These are phyloP conservation scores for Lagopus leucura DNA, from an alignment of 2,113 vertebrate genomes.

Conservation along the genomic window DNA sequence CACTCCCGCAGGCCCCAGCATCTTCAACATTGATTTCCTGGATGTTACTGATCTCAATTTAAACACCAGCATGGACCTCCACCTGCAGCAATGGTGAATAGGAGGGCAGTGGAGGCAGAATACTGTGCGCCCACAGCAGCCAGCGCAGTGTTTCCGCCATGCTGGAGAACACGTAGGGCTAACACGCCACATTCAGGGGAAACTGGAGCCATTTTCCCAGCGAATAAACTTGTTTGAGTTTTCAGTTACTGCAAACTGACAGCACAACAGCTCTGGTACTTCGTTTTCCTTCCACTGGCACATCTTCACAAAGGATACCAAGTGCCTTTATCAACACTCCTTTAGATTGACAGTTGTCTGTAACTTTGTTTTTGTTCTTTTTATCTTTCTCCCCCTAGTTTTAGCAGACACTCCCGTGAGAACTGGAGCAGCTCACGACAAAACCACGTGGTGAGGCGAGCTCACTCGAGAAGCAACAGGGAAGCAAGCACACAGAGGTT, in stretches of 20 bases:
- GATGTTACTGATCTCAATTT: slow-evolving; percentile 94
- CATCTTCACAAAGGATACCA: neutral
- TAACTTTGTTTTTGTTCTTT: neutral
- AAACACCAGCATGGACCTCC: slow-evolving; percentile 95
- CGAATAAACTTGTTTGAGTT: neutral
- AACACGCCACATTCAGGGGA: neutral
- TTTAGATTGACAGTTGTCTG: neutral
- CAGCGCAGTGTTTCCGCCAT: neutral
- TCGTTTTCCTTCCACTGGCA: neutral
- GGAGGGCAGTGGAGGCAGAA: neutral
- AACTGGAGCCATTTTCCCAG: slow-evolving; percentile 45
- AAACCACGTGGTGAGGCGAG: slow-evolving; percentile 13
- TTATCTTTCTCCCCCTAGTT: neutral
- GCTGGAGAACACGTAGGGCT: neutral
- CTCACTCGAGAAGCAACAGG: neutral
- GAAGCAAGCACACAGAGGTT: neutral
- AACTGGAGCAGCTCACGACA: slow-evolving; percentile 55
- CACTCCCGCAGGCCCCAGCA: slow-evolving; percentile 84
- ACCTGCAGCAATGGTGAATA: slow-evolving; percentile 94
- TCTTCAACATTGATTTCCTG: slow-evolving; percentile 96
- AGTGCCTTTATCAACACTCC: slow-evolving; percentile 15
- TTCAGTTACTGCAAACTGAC: neutral
- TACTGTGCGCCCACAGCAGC: neutral
- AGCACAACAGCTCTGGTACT: neutral
- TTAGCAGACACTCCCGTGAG: slow-evolving; percentile 5